phyloP scores from a whole-genome alignment of 1,140 invertebrate genomes.

The Archegozetes longisetosus region DNA sequence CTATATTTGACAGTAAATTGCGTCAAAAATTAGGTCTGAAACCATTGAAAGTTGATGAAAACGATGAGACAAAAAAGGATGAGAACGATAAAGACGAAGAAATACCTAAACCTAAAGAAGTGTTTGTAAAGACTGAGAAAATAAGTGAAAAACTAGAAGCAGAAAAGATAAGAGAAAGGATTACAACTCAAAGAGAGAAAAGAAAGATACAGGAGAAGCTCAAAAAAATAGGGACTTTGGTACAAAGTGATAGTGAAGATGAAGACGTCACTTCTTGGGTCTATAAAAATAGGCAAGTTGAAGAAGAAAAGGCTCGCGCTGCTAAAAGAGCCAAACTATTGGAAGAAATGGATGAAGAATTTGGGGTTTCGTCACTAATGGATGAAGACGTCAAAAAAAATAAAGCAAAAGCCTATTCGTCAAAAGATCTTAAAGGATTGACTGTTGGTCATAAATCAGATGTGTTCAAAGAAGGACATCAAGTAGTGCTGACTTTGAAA shows the following conservation, averaged over 20 bases:
- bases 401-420: conserved; percentile 45
- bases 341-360: conserved; percentile 86
- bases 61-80: conserved; percentile 18
- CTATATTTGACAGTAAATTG: conserved; percentile 38
- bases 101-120: conserved; percentile 28
- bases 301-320: conserved; percentile 73
- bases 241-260: conserved; percentile 28
- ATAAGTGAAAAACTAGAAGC: conserved; percentile 50
- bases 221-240: conserved; percentile 15
- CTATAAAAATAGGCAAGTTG: conserved; percentile 53
- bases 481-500: conserved; percentile 78
- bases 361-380: conserved; percentile 69
- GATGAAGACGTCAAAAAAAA: conserved; percentile 49
- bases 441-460: conserved; percentile 68
- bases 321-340: conserved; percentile 73
- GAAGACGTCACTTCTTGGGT: conserved; percentile 57
- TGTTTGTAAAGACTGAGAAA: conserved; percentile 39
- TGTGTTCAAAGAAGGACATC: conserved; percentile 61
- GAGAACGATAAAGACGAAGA: conserved; percentile 14
- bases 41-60: conserved; percentile 49
- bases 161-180: conserved; percentile 66
- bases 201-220: conserved; percentile 16
- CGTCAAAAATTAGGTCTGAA: conserved; percentile 83
- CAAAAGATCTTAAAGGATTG: conserved; percentile 58
- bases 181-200: conserved; percentile 28